These are phyloP conservation scores for Dicyrtomina minuta DNA, from an alignment of 2,888 invertebrate genomes.

Conservation along the genomic window DNA sequence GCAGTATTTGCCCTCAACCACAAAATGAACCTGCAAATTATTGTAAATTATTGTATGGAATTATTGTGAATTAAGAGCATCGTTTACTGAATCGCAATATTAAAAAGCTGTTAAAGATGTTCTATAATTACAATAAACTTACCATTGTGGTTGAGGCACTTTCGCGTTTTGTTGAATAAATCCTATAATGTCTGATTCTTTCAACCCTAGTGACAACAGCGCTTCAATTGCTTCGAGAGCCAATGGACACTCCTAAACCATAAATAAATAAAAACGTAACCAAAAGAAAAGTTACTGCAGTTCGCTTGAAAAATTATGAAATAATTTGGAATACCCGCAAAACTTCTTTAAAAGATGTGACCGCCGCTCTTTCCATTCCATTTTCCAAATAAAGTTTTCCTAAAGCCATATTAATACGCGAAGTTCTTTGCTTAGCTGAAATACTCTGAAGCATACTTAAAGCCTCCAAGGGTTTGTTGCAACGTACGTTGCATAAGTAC, in stretches of 20 bases:
- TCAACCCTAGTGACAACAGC: slow-evolving; percentile 69
- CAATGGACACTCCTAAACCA: slow-evolving; percentile 66
- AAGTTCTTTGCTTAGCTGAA: slow-evolving; percentile 67
- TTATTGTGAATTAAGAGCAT: no score
- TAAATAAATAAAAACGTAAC: no score
- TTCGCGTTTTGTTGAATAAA: slow-evolving; percentile 65
- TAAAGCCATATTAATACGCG: slow-evolving; percentile 74
- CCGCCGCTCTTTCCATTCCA: slow-evolving; percentile 71
- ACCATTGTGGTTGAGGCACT: slow-evolving; percentile 60
- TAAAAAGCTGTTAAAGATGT: background rate
- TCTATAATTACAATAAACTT: slow-evolving; percentile 41
- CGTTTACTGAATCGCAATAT: no score
- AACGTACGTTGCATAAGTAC: slow-evolving; percentile 68
- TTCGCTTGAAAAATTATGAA: background rate
- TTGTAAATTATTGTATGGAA: background rate
- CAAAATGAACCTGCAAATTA: slow-evolving; percentile 40
- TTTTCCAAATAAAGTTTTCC: slow-evolving; percentile 71
- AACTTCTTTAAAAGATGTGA: slow-evolving; percentile 76
- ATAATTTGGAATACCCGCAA: slow-evolving; percentile 63
- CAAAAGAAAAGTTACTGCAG: no score
- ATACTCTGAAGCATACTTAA: slow-evolving; percentile 61
- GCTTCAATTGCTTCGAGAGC: slow-evolving; percentile 74
- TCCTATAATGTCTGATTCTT: slow-evolving; percentile 73
- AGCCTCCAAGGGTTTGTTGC: slow-evolving; percentile 67
- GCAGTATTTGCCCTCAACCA: slow-evolving; percentile 62